Conservation (phyloP, 2,113 vertebrate species). For the Ammodytes dubius region DNA sequence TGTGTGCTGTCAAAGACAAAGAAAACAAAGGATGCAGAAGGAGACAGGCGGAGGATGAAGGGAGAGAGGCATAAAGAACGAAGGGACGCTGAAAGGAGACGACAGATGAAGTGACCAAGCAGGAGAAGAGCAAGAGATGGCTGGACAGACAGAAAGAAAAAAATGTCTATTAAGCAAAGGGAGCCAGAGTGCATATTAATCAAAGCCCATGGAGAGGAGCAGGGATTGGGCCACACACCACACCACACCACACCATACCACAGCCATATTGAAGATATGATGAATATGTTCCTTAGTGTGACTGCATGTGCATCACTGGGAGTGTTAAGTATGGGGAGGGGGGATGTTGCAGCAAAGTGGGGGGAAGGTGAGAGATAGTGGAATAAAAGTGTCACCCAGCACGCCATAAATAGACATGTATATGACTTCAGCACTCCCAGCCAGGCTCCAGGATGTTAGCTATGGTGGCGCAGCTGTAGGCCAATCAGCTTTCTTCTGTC, state of each 20-base stretch:
- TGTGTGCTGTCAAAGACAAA: conserved; percentile 2
- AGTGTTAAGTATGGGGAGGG: conserved; percentile 25
- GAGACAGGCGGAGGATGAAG: background rate
- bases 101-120: conserved; percentile 38
- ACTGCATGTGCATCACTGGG: conserved; percentile 44
- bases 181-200: conserved; percentile 56
- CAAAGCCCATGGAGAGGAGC: conserved; percentile 31
- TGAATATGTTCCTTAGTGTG: conserved; percentile 47
- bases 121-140: conserved; percentile 16
- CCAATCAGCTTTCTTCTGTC: conserved; percentile 31
- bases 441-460: conserved; percentile 17
- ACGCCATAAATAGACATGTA: conserved; percentile 68
- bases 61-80: background rate
- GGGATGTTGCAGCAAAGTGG: conserved; percentile 7
- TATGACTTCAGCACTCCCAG: conserved; percentile 59
- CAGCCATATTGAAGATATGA: conserved; percentile 38
- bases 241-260: conserved; percentile 24
- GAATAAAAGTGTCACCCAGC: conserved; percentile 69
- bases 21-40: conserved; percentile 3
- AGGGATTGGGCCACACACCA: background rate
- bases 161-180: conserved; percentile 45
- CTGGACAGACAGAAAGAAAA: background rate
- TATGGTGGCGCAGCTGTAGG: background rate
- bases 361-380: conserved; percentile 53
- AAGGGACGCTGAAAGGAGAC: conserved; percentile 26